Evolutionary conservation across 2,888 invertebrate species (phyloP).

Genomic region (Andrena hattorfiana): DNA sequence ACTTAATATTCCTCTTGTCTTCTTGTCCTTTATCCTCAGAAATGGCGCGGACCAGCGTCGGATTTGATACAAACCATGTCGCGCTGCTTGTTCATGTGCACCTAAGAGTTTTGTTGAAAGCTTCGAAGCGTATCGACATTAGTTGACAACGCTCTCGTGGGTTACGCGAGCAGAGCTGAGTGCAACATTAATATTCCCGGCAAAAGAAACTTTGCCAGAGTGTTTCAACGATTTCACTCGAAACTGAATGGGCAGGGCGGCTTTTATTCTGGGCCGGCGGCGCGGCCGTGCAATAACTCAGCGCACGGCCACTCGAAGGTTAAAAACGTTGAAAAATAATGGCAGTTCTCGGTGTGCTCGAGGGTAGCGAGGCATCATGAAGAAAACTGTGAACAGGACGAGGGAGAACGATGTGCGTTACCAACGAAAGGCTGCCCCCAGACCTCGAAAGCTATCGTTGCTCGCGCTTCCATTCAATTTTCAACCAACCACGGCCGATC

Average conservation of each 20-base stretch:
- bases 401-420: constrained; percentile 45
- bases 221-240: constrained; percentile 37
- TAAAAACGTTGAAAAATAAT: constrained; percentile 66
- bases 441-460: constrained; percentile 59
- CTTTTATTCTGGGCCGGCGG: constrained; percentile 37
- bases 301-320: constrained; percentile 28
- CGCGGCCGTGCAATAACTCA: constrained; percentile 24
- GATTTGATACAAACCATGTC: background rate
- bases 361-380: background rate
- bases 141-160: constrained; percentile 29
- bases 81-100: background rate
- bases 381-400: constrained; percentile 30
- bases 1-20: no score
- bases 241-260: constrained; percentile 2
- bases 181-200: constrained; percentile 52
- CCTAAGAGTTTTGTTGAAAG: background rate
- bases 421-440: constrained; percentile 57
- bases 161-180: constrained; percentile 13
- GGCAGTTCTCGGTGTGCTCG: constrained; percentile 24
- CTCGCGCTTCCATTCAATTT: constrained; percentile 56
- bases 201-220: constrained; percentile 38
- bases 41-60: background rate
- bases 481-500: constrained; percentile 29
- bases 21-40: no score
- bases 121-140: constrained; percentile 2